phyloP scores from a whole-genome alignment of 2,888 invertebrate genomes.

The Agapostemon virescens region DNA sequence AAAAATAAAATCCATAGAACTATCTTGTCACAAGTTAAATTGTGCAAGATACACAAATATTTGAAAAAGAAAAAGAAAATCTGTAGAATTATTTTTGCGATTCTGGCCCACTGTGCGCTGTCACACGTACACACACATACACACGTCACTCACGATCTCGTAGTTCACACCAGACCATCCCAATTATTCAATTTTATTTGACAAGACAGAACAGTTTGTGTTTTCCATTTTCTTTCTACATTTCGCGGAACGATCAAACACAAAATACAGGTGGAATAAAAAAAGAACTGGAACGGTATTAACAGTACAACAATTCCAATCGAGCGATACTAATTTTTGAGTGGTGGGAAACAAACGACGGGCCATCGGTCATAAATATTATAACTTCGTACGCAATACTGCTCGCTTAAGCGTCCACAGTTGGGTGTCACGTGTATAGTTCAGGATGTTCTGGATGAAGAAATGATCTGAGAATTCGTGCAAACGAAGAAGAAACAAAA shows the following conservation, averaged over 20 bases:
- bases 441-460: no score
- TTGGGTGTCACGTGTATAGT: no score
- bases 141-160: not conserved
- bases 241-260: not conserved
- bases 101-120: not conserved
- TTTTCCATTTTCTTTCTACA: not conserved
- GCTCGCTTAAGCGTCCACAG: no score
- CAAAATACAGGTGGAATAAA: not conserved
- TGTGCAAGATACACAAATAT: no score
- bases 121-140: no score
- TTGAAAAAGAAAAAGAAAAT: no score
- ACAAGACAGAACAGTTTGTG: not conserved
- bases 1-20: no score
- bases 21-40: no score
- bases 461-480: no score
- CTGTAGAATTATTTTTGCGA: not conserved
- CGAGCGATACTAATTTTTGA: not conserved
- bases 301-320: not conserved
- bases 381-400: not conserved
- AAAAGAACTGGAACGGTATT: not conserved
- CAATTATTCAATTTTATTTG: no score
- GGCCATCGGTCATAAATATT: not conserved
- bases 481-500: not conserved
- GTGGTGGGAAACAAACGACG: not conserved
- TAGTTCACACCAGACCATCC: not conserved